These are phyloP conservation scores for Ctenodactylus gundi DNA, from an alignment of 2,113 vertebrate genomes.

Conservation along the genomic window DNA sequence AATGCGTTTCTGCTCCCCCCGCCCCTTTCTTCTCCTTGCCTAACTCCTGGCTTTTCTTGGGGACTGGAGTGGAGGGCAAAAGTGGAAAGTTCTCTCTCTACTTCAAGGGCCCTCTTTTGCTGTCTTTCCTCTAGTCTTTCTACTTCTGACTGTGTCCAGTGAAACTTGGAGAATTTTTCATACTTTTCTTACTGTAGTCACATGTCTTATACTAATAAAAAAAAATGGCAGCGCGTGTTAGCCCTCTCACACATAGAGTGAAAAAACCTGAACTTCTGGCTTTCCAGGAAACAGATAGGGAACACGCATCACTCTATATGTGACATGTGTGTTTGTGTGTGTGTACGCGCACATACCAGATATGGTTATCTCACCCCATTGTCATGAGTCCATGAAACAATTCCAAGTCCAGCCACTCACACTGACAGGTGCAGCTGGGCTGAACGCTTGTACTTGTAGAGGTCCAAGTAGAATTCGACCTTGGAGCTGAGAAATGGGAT, in stretches of 20 bases:
- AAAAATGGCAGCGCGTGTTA: not conserved
- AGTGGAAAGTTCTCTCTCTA: slow-evolving; percentile 25
- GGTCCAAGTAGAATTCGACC: not conserved
- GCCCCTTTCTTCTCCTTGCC: not conserved
- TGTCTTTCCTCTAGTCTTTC: not conserved
- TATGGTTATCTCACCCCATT: slow-evolving; percentile 6
- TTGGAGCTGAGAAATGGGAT: not conserved
- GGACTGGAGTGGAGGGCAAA: not conserved
- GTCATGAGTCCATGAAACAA: not conserved
- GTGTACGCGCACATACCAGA: not conserved
- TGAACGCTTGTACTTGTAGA: not conserved
- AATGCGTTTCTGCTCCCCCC: not conserved
- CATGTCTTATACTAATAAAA: slow-evolving; percentile 25
- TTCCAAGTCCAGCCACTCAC: not conserved
- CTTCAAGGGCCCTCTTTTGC: slow-evolving; percentile 13
- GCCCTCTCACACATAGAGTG: not conserved
- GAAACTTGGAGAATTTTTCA: slow-evolving; percentile 46
- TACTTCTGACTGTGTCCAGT: slow-evolving; percentile 60
- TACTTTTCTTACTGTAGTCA: slow-evolving; percentile 37
- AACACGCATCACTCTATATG: not conserved
- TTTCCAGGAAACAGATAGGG: not conserved
- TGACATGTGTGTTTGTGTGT: not conserved
- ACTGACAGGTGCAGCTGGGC: not conserved
- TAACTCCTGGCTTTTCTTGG: not conserved
- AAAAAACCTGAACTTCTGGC: not conserved